phyloP scores from a whole-genome alignment of 2,888 invertebrate genomes.

The Eristalis arbustorum region DNA sequence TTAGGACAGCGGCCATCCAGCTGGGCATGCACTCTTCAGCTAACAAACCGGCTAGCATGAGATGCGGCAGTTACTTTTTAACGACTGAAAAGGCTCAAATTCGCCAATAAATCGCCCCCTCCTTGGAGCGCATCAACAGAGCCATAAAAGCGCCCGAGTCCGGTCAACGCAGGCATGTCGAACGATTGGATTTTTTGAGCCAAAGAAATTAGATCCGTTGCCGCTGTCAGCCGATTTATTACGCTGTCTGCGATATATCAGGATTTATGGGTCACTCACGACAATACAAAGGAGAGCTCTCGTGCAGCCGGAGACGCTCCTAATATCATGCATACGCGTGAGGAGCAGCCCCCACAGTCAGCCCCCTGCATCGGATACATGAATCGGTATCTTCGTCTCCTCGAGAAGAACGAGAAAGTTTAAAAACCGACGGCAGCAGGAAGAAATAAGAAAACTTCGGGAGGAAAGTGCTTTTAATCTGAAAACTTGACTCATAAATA shows the following conservation, averaged over 20 bases:
- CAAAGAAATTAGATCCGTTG: constrained; percentile 65
- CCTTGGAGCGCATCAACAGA: constrained; percentile 46
- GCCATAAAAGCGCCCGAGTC: constrained; percentile 29
- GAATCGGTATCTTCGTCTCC: neutral
- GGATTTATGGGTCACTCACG: constrained; percentile 65
- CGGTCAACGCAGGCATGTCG: neutral
- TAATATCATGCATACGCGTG: constrained; percentile 33
- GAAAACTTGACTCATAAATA: constrained; percentile 71
- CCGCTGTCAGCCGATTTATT: constrained; percentile 61
- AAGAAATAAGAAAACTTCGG: constrained; percentile 38
- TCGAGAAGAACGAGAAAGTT: neutral
- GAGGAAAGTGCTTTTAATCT: constrained; percentile 64
- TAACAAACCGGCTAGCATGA: constrained; percentile 28
- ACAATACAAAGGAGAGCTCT: constrained; percentile 48
- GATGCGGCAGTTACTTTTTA: constrained; percentile 32
- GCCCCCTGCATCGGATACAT: neutral
- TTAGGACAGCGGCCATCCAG: constrained; percentile 16
- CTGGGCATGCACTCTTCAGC: constrained; percentile 50
- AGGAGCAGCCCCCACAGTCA: neutral
- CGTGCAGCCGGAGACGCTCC: constrained; percentile 49
- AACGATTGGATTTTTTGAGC: constrained; percentile 17
- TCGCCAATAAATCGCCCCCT: constrained; percentile 59
- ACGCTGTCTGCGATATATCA: constrained; percentile 66
- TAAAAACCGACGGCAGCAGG: constrained; percentile 15
- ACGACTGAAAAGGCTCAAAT: constrained; percentile 69